phyloP scores from a whole-genome alignment of 2,113 vertebrate species.

The Fulmarus glacialis region DNA sequence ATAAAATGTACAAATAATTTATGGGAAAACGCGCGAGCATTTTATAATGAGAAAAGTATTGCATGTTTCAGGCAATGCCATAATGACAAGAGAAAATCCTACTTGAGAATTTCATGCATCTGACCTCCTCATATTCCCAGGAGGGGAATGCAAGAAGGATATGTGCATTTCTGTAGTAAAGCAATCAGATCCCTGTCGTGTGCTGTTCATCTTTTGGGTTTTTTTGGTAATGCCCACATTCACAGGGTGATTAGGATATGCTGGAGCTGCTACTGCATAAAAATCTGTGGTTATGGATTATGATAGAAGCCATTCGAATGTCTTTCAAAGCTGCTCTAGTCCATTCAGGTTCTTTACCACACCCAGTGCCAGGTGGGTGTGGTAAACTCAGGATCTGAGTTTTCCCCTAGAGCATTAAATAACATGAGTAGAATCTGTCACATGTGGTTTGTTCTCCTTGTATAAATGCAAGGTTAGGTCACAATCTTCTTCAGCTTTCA shows the following conservation, averaged over 20 bases:
- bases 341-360: not conserved
- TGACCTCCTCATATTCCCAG: not conserved
- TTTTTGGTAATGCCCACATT: not conserved
- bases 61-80: not conserved
- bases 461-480: conserved; percentile 7
- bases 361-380: not conserved
- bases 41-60: not conserved
- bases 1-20: not conserved
- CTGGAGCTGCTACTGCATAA: not conserved
- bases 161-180: not conserved
- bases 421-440: conserved; percentile 33
- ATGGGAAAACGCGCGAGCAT: not conserved
- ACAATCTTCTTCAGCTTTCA: conserved; percentile 19
- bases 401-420: conserved; percentile 10
- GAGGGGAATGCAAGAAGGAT: not conserved
- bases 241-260: not conserved
- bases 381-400: not conserved
- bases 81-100: not conserved
- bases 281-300: not conserved
- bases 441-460: conserved; percentile 7
- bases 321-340: not conserved
- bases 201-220: not conserved
- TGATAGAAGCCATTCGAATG: not conserved
- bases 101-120: not conserved
- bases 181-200: not conserved